phyloP scores from a whole-genome alignment of 2,888 invertebrate genomes.

The Xylocampa areola region DNA sequence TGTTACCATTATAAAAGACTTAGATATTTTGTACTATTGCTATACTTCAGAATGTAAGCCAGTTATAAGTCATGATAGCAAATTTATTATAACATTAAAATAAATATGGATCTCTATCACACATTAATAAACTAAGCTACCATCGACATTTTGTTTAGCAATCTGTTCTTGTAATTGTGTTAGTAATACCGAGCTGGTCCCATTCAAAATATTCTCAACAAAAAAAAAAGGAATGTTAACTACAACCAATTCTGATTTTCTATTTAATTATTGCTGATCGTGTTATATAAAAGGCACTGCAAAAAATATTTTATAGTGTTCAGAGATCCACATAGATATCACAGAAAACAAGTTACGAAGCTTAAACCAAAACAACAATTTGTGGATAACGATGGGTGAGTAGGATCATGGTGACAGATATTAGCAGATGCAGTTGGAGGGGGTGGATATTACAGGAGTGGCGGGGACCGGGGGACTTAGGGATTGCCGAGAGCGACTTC shows the following conservation, averaged over 20 bases:
- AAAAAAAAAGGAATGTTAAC: slow-evolving; percentile 47
- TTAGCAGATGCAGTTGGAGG: slow-evolving; percentile 91
- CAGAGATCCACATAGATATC: slow-evolving; percentile 75
- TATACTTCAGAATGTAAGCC: slow-evolving; percentile 63
- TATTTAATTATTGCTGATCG: slow-evolving; percentile 52
- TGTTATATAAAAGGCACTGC: slow-evolving; percentile 74
- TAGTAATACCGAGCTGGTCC: slow-evolving; percentile 42
- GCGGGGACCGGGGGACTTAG: slow-evolving; percentile 74
- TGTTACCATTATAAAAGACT: slow-evolving; percentile 54
- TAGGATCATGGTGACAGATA: slow-evolving; percentile 91
- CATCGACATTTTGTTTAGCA: slow-evolving; percentile 43
- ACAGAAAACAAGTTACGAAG: slow-evolving; percentile 73
- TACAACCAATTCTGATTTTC: slow-evolving; percentile 42
- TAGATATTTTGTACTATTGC: slow-evolving; percentile 64
- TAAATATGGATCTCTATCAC: slow-evolving; percentile 68
- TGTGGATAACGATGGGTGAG: slow-evolving; percentile 92
- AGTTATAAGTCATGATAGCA: slow-evolving; percentile 52
- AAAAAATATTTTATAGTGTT: slow-evolving; percentile 76
- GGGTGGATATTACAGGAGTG: slow-evolving; percentile 91
- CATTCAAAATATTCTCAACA: slow-evolving; percentile 46
- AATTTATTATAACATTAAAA: slow-evolving; percentile 31
- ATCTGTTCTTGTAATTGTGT: slow-evolving; percentile 28
- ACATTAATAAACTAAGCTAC: slow-evolving; percentile 46
- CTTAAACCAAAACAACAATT: slow-evolving; percentile 91
- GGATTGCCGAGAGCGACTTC: slow-evolving; percentile 89